phyloP scores from a whole-genome alignment of 92 coral and sea anemone species.

The Siderastrea radians region DNA sequence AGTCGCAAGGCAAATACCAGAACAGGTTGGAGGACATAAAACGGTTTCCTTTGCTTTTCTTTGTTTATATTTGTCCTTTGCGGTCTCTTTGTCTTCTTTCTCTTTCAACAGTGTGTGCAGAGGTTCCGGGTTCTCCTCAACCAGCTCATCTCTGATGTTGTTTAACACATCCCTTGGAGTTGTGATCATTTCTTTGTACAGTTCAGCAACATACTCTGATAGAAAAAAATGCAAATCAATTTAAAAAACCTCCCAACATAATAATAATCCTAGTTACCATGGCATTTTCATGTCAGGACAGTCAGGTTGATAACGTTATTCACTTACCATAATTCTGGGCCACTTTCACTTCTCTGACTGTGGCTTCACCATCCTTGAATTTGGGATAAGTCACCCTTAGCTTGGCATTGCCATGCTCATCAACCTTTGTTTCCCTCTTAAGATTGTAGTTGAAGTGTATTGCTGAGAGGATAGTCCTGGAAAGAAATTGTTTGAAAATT shows the following conservation, averaged over 20 bases:
- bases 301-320: not conserved
- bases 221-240: not conserved
- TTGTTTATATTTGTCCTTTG: conserved; percentile 9
- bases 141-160: conserved; percentile 31
- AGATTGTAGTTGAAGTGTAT: conserved; percentile 67
- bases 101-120: conserved; percentile 32
- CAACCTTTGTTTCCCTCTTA: conserved; percentile 44
- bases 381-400: conserved; percentile 55
- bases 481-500: not conserved
- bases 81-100: conserved; percentile 23
- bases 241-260: not conserved
- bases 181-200: conserved; percentile 13
- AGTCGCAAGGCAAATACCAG: conserved; percentile 8
- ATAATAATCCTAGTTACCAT: not conserved
- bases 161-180: conserved; percentile 38
- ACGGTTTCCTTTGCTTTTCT: conserved; percentile 25
- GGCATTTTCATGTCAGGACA: not conserved
- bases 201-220: conserved; percentile 36
- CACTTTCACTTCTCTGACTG: conserved; percentile 60
- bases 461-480: conserved; percentile 61
- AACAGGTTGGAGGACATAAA: conserved; percentile 50
- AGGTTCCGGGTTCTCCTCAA: conserved; percentile 30
- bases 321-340: conserved; percentile 57
- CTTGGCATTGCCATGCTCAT: conserved; percentile 38
- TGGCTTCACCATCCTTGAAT: conserved; percentile 59